Conservation (phyloP, 2,797 vertebrate species). For the Anomalospiza imberbis region DNA sequence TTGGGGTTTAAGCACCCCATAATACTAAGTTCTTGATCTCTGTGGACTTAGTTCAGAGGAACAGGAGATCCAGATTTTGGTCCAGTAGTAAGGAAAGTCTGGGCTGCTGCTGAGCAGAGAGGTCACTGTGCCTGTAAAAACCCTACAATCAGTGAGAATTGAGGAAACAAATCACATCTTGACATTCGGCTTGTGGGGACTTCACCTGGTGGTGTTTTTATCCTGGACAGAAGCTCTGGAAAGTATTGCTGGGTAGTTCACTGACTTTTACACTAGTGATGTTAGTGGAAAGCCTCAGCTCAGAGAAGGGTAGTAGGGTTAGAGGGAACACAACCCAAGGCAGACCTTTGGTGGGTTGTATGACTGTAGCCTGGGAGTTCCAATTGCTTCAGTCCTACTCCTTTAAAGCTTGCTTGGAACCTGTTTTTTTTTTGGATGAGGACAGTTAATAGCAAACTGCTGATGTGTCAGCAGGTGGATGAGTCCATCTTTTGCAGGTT, state of each 20-base stretch:
- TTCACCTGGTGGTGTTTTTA: slow-evolving; percentile 11
- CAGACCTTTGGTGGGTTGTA: not conserved
- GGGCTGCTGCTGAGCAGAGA: not conserved
- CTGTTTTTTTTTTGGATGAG: slow-evolving; percentile 2
- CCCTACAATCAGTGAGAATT: not conserved
- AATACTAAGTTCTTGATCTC: not conserved
- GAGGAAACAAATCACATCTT: not conserved
- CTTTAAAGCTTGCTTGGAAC: slow-evolving; percentile 25
- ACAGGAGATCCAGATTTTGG: not conserved
- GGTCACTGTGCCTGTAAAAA: not conserved
- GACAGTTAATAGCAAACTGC: slow-evolving; percentile 49
- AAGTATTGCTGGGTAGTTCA: not conserved
- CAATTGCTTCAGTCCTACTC: not conserved
- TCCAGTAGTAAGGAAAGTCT: not conserved
- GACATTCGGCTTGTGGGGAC: not conserved
- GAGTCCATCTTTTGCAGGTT: not conserved
- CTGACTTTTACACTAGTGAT: fast-evolving
- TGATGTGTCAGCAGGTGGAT: not conserved
- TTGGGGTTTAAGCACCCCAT: not conserved
- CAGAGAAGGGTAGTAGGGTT: not conserved
- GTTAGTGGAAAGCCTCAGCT: not conserved
- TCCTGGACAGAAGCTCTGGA: not conserved
- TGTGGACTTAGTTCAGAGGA: not conserved
- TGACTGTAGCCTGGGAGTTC: not conserved
- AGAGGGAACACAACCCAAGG: not conserved